Conservation (phyloP, 2,113 vertebrate genomes). For the Dendrocopos noguchii region DNA sequence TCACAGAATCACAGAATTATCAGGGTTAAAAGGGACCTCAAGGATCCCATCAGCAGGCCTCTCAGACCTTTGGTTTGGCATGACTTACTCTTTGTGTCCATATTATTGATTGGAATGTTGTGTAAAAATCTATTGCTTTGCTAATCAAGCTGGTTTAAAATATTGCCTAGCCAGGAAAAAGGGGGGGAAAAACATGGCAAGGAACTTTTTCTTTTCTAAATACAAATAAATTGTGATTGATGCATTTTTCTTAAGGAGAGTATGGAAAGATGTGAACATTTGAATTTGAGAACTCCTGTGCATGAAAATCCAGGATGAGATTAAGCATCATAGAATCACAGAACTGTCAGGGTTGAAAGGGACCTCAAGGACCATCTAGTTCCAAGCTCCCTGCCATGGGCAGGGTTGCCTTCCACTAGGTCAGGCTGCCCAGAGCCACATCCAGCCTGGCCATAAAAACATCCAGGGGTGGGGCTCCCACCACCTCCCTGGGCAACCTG, state of each 20-base stretch:
- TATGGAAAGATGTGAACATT: background rate
- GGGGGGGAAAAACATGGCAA: background rate
- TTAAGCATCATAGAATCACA: too few species aligned
- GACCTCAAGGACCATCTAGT: too few species aligned
- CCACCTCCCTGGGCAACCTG: too few species aligned
- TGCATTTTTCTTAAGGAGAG: background rate
- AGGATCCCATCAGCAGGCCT: background rate
- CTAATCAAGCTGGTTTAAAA: slow-evolving; percentile 31
- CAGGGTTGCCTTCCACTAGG: too few species aligned
- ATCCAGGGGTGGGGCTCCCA: too few species aligned
- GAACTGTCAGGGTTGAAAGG: too few species aligned
- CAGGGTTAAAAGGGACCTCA: too few species aligned
- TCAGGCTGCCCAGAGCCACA: too few species aligned
- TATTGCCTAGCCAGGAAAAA: background rate
- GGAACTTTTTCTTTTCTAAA: background rate
- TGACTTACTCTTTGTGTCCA: slow-evolving; percentile 5
- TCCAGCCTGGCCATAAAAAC: too few species aligned
- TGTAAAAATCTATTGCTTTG: slow-evolving; percentile 14
- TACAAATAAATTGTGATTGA: background rate
- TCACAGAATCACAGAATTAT: too few species aligned
- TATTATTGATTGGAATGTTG: background rate
- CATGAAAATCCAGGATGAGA: too few species aligned
- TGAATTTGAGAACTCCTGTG: background rate
- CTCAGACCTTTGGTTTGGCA: background rate
- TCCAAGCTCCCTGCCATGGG: too few species aligned